phyloP scores from a whole-genome alignment of 1,140 invertebrate genomes.

The Leptinotarsa undecemlineata region DNA sequence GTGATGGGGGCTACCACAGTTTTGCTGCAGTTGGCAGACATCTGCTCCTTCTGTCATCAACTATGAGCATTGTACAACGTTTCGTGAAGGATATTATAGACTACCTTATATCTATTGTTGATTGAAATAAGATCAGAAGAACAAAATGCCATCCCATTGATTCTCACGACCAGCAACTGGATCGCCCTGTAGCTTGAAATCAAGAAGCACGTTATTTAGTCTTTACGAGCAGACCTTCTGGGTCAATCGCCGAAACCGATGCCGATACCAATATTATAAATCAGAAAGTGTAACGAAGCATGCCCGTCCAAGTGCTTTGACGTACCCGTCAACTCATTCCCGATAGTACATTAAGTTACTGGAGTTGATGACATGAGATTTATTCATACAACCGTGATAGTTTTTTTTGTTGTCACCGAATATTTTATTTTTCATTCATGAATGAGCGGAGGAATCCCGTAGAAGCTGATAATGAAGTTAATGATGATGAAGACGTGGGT shows the following conservation, averaged over 20 bases:
- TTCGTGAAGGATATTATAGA: no score
- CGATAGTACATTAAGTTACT: constrained; percentile 14
- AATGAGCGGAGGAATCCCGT: constrained; percentile 4
- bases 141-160: no score
- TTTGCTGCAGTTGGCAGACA: no score
- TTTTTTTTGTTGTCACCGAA: constrained; percentile 20
- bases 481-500: constrained; percentile 7
- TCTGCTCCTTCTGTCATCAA: no score
- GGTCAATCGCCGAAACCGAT: constrained; percentile 18
- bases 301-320: constrained; percentile 12
- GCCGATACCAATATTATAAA: constrained; percentile 12
- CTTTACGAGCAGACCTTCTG: background rate
- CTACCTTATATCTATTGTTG: no score
- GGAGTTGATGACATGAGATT: constrained; percentile 16
- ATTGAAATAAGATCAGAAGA: no score
- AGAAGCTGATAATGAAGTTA: background rate
- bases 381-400: constrained; percentile 17
- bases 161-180: background rate
- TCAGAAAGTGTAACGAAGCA: constrained; percentile 7
- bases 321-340: constrained; percentile 12
- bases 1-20: no score
- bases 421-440: constrained; percentile 18
- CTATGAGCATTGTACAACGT: no score
- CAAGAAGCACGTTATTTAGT: constrained; percentile 15
- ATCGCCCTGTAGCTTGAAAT: constrained; percentile 1